Base-by-base conservation (phyloP, 2,888 invertebrate species). In the Barypeithes pellucidus region DNA sequence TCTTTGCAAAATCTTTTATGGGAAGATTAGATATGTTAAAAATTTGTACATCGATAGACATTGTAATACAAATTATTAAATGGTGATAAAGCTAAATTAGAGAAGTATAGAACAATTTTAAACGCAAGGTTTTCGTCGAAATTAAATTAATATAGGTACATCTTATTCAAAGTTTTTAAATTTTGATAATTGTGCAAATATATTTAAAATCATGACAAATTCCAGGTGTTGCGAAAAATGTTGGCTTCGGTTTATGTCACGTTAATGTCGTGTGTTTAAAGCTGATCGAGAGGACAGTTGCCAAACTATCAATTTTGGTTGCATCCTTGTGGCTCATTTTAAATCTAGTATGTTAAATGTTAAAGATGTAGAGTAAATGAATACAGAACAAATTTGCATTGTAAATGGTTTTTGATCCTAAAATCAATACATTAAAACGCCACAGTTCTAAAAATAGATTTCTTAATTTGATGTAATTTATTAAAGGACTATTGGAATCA, bases 231-330 rank as follows among this genome's bases (percentile, higher is more conserved):
- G 16, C n/a, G 9, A 57, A 18, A 54, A 57, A 29, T 33, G 14
- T 57, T 57, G 54, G 54, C 54, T 33, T 33, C 54, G 3, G 33
- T 57, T 33, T 5, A 4, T 16, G 33, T 18, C 54, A 57, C 54
- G 54, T 16, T 33, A 29, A 16, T n/a, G 18, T 9, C 54, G 33
- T 33, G 33, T 57, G 54, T 14, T 57, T 16, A 16, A 29, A 4
- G 12, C n/a, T 29, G 29, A 14, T 52, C 2, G 11, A 52, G 8
- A 9, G 0, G 5, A 24, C 33, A 22, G n/a, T 57, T 57, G 54
- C 54, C 54, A 57, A 57, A 33, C 33, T 18, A 57, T 33, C n/a
- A 57, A 57, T 33, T 57, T 57, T 33, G 11, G 33, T 14, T 16
- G 33, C 18, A 33, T 29, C 24, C 11, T 33, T 57, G 24, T 57